A percentile compares a stretch with the other conserved stretches of the same genome.
Conservation (phyloP, 2,797 vertebrate species). For the Epinephelus awoara region DNA sequence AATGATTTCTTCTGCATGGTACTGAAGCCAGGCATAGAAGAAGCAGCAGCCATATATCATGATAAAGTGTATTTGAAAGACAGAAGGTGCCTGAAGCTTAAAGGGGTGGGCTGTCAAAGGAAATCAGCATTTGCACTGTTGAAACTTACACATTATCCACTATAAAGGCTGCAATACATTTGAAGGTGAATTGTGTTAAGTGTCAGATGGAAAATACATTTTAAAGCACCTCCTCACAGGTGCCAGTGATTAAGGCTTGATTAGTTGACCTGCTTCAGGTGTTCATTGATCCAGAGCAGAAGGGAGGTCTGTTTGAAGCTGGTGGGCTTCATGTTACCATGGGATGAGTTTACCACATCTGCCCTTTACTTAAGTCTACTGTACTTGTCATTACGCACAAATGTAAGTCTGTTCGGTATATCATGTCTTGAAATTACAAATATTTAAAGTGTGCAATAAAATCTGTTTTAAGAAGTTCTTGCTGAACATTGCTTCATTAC, state of each 20-base stretch:
- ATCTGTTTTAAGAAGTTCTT: slow-evolving; percentile 22
- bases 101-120: background rate
- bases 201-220: background rate
- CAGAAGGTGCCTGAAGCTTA: background rate
- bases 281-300: slow-evolving; percentile 13
- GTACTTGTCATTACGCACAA: slow-evolving; percentile 71
- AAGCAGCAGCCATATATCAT: slow-evolving; percentile 26
- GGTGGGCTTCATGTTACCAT: slow-evolving; percentile 24
- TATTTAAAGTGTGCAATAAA: slow-evolving; percentile 78
- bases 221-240: slow-evolving; percentile 4
- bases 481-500: background rate
- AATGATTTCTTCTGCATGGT: background rate
- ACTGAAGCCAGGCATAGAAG: slow-evolving; percentile 3
- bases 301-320: background rate
- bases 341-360: slow-evolving; percentile 29
- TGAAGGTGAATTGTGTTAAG: background rate
- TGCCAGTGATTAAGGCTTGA: slow-evolving; percentile 9
- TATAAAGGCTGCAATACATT: slow-evolving; percentile 27
- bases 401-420: slow-evolving; percentile 50
- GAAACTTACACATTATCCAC: slow-evolving; percentile 13
- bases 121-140: slow-evolving; percentile 7
- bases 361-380: slow-evolving; percentile 57
- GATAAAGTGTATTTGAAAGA: slow-evolving; percentile 1
- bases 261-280: slow-evolving; percentile 35
- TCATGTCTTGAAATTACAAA: slow-evolving; percentile 33